phyloP scores from a whole-genome alignment of 2,888 invertebrate species.

The Drosophila cyrtoloma region DNA sequence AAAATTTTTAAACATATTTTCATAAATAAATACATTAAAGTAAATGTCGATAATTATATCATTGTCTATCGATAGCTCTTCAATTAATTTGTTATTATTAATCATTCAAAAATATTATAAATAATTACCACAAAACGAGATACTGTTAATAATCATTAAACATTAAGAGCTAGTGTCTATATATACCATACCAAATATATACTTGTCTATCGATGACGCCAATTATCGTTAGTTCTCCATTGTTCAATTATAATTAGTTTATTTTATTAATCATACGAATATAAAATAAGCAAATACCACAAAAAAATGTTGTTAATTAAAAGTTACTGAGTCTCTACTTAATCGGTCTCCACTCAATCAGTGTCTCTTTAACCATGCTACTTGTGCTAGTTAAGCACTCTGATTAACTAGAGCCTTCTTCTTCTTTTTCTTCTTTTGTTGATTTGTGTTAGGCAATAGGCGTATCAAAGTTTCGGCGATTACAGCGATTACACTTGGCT shows the following conservation, averaged over 20 bases:
- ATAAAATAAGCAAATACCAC: not conserved
- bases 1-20: no score
- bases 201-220: not conserved
- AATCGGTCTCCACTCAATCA: not conserved
- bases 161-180: not conserved
- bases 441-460: not conserved
- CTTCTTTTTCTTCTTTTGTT: not conserved
- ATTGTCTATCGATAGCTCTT: not conserved
- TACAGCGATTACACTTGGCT: conserved; percentile 27
- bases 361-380: not conserved
- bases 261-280: not conserved
- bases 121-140: not conserved
- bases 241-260: not conserved
- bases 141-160: not conserved
- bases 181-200: not conserved
- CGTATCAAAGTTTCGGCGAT: conserved; percentile 21
- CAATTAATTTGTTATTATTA: not conserved
- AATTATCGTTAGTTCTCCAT: not conserved
- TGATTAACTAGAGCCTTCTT: not conserved
- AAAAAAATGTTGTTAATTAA: not conserved
- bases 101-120: not conserved
- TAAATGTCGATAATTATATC: not conserved
- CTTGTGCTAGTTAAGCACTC: not conserved
- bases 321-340: not conserved
- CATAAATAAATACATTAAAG: no score